A percentile compares a stretch with the other conserved stretches of the same genome.
Conservation (phyloP, 2,888 invertebrate genomes). For the Agriotes lineatus region DNA sequence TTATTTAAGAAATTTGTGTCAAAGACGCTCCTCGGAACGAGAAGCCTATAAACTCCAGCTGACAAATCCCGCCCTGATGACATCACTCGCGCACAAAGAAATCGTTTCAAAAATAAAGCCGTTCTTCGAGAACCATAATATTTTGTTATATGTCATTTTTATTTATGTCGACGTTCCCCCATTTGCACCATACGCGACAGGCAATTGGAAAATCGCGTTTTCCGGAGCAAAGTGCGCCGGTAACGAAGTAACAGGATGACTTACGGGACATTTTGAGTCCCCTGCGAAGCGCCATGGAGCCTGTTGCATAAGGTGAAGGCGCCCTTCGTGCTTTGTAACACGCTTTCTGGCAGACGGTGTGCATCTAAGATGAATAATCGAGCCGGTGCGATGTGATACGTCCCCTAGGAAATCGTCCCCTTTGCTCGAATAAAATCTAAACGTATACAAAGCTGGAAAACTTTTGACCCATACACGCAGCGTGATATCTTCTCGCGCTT, state of each 20-base stretch:
- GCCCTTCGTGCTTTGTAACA: not conserved
- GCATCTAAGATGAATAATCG: slow-evolving; percentile 16
- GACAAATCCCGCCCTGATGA: slow-evolving; percentile 6
- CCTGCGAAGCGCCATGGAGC: slow-evolving; percentile 1
- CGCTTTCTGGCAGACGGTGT: not conserved
- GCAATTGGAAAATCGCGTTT: slow-evolving; percentile 3
- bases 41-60: slow-evolving; percentile 4
- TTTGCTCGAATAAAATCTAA: slow-evolving; percentile 28
- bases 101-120: slow-evolving; percentile 12
- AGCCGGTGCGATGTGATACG: slow-evolving; percentile 11
- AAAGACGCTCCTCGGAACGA: slow-evolving; percentile 2
- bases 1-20: slow-evolving; percentile 16
- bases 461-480: slow-evolving; percentile 49
- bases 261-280: slow-evolving; percentile 15
- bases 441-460: slow-evolving; percentile 44
- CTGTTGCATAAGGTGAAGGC: slow-evolving; percentile 3
- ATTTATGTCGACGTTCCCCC: slow-evolving; percentile 2
- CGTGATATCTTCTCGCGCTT: slow-evolving; percentile 50
- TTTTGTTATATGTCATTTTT: slow-evolving; percentile 16
- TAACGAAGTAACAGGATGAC: slow-evolving; percentile 19
- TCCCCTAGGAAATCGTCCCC: slow-evolving; percentile 29
- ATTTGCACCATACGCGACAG: not conserved
- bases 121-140: slow-evolving; percentile 13
- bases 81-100: slow-evolving; percentile 6
- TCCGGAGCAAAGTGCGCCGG: not conserved